Base-by-base conservation (phyloP, 1,140 invertebrate genomes). In the Rhyacophila brunnea region DNA sequence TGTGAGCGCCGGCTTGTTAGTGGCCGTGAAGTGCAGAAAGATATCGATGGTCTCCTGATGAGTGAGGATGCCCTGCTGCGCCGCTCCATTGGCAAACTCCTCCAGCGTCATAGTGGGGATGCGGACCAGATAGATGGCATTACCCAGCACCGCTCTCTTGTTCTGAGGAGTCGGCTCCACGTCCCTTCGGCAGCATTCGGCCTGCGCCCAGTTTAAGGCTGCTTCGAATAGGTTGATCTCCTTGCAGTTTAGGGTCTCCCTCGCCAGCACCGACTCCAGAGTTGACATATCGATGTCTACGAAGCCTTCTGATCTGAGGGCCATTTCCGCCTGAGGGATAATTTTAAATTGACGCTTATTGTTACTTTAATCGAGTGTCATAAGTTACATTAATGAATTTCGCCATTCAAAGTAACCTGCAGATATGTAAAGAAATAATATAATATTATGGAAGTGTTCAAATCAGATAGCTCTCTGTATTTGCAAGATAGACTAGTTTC, bases 1-100 rank as follows among this genome's bases (percentile, higher is more conserved):
- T 44, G 84, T 83, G 9, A 97, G 77, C 55, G 75, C 76, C 17
- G 95, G 95, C 75, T 96, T 95, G 28, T 80, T 84, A 55, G 85
- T 85, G 17, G 91, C 91, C 45, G 90, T 92, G 62, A 92, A 92
- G 72, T 95, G 87, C 55, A 95, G 81, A 82, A 96, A 96, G 73
- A 95, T 90, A 71, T 95, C 91, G 50, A 93, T 93, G 5, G 90
- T 94, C 74, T 96, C 93, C 78, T 93, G 87, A 63, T 89, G 86
- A 1, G 91, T 93, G 15, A 95, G 77, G 60, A 96, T 90, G 20
- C 90, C 92, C 35, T 90, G 85, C 79, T 94, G 92, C 14, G 92
- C 93, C 10, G 91, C 90, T 62, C 89, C 90, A 68, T 96, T 93
- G 1, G 93, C 92, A 74, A 94, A 95, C 71, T 96, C 92, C 66